Evolutionary conservation across 1,140 invertebrate species (phyloP).

Genomic region (Caenorhabditis tropicalis): DNA sequence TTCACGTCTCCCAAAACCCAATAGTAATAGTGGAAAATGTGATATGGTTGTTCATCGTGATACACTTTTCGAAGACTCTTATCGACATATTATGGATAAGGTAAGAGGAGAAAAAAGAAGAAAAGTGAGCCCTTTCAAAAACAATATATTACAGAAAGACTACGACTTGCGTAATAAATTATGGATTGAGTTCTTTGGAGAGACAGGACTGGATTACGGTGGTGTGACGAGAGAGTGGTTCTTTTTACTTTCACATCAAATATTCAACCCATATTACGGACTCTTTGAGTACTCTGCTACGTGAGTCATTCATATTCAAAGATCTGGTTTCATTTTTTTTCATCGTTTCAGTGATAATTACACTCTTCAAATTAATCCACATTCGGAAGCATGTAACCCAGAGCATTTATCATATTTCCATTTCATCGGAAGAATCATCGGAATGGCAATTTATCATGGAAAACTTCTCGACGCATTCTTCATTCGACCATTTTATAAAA

Average conservation of each 20-base stretch:
- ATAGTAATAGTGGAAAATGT: slow-evolving; percentile 94
- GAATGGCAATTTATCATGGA: slow-evolving; percentile 98
- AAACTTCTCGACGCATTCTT: slow-evolving; percentile 97
- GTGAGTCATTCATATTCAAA: slow-evolving; percentile 75
- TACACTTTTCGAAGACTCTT: slow-evolving; percentile 93
- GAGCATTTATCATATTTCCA: slow-evolving; percentile 97
- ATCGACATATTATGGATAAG: slow-evolving; percentile 82
- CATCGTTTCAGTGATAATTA: slow-evolving; percentile 85
- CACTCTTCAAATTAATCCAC: slow-evolving; percentile 96
- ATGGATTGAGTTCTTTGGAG: slow-evolving; percentile 97
- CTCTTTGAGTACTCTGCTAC: slow-evolving; percentile 98
- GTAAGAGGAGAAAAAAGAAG: slow-evolving; percentile 78
- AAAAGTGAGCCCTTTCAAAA: slow-evolving; percentile 69
- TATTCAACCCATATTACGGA: slow-evolving; percentile 99
- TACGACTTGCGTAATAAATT: slow-evolving; percentile 90
- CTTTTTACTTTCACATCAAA: slow-evolving; percentile 96
- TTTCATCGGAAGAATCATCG: slow-evolving; percentile 95
- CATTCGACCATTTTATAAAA: slow-evolving; percentile 98
- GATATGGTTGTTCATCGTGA: slow-evolving; percentile 89
- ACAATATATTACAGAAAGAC: slow-evolving; percentile 60
- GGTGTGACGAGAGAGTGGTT: slow-evolving; percentile 89
- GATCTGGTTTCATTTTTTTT: neutral
- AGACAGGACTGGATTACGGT: slow-evolving; percentile 89
- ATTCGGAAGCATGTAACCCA: slow-evolving; percentile 93
- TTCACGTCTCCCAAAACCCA: slow-evolving; percentile 75